phyloP scores from a whole-genome alignment of 2,888 invertebrate species.

The Melanotus villosus region DNA sequence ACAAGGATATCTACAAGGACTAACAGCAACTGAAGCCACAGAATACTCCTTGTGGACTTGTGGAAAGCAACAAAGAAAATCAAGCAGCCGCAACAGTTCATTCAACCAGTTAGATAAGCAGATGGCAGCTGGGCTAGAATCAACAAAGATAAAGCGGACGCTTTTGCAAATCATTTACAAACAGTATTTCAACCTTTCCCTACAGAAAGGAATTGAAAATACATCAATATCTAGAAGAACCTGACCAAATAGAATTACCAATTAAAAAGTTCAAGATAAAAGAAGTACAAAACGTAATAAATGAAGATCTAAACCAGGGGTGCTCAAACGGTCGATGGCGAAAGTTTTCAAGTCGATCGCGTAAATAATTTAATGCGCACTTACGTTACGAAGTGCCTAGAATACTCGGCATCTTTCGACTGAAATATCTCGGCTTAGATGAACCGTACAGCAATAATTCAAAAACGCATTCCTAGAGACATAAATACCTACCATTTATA shows the following conservation, averaged over 20 bases:
- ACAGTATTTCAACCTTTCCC: slow-evolving; percentile 21
- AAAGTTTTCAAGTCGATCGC: no score
- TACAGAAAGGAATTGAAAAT: slow-evolving; percentile 3
- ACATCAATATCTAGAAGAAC: not conserved
- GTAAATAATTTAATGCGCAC: no score
- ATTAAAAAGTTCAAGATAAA: slow-evolving; percentile 19
- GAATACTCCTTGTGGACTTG: no score
- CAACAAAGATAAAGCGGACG: slow-evolving; percentile 10
- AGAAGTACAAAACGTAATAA: not conserved
- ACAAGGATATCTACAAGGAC: not conserved
- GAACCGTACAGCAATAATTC: no score
- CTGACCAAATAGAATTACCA: slow-evolving; percentile 7
- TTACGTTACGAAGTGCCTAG: no score
- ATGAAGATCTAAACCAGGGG: no score
- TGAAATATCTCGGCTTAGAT: no score
- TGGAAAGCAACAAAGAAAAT: not conserved
- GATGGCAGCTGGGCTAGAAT: slow-evolving; percentile 10
- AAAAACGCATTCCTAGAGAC: no score
- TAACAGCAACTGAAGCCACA: slow-evolving; percentile 2
- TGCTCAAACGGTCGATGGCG: no score
- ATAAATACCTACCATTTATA: no score
- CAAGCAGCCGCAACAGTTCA: slow-evolving; percentile 17
- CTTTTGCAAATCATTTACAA: slow-evolving; percentile 11
- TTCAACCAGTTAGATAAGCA: slow-evolving; percentile 3
- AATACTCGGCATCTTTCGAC: no score